Percentiles rank a stretch among this genome's conserved stretches.
phyloP scores from a whole-genome alignment of 2,113 vertebrate species.

The Phalacrocorax pelagicus region DNA sequence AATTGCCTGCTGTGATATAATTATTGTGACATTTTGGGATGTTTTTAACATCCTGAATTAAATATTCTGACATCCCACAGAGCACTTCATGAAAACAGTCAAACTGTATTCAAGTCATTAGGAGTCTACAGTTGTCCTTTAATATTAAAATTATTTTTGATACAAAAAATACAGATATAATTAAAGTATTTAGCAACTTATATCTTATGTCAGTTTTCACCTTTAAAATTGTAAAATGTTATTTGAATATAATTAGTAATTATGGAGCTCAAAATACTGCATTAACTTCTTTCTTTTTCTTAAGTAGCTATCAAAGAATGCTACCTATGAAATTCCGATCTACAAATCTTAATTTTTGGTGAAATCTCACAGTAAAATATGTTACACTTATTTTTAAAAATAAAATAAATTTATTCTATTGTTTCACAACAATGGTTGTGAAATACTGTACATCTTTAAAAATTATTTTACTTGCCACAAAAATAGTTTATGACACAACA shows the following conservation, averaged over 20 bases:
- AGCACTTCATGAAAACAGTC: slow-evolving; percentile 87
- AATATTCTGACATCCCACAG: slow-evolving; percentile 91
- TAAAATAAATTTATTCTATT: neutral
- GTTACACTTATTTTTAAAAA: neutral
- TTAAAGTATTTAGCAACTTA: slow-evolving; percentile 73
- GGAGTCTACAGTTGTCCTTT: slow-evolving; percentile 82
- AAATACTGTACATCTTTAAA: neutral
- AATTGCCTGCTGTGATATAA: slow-evolving; percentile 93
- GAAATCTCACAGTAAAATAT: slow-evolving; percentile 15
- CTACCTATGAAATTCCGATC: slow-evolving; percentile 13
- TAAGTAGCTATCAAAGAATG: neutral
- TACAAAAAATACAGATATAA: slow-evolving; percentile 74
- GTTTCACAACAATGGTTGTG: neutral
- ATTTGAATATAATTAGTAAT: slow-evolving; percentile 37
- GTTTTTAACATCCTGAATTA: slow-evolving; percentile 92
- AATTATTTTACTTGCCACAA: neutral
- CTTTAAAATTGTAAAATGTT: slow-evolving; percentile 40
- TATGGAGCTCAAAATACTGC: neutral
- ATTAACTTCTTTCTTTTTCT: neutral
- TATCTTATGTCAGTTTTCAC: slow-evolving; percentile 54
- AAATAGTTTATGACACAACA: neutral
- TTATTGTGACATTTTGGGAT: slow-evolving; percentile 92
- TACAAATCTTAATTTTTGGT: slow-evolving; percentile 27
- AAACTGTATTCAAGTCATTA: slow-evolving; percentile 85
- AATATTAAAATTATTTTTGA: slow-evolving; percentile 78